Conservation (phyloP, 2,113 vertebrate genomes). For the Pogonocichla stellata region DNA sequence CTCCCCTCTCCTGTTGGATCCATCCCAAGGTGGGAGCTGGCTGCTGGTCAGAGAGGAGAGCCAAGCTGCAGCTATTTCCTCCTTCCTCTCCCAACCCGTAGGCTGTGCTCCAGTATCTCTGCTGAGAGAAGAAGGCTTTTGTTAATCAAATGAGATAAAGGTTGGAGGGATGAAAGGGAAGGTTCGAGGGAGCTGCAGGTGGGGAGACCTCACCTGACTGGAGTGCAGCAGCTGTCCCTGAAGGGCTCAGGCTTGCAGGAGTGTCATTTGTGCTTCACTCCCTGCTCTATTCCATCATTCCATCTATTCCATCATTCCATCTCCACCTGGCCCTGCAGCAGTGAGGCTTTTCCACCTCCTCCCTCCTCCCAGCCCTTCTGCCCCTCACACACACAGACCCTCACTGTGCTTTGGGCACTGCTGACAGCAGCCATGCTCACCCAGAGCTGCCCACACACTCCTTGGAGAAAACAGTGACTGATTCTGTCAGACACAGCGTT, state of each 20-base stretch:
- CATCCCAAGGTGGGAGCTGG: conserved; percentile 32
- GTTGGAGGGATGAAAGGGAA: not conserved
- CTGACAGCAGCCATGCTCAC: not conserved
- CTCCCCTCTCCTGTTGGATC: not conserved
- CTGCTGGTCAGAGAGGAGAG: conserved; percentile 4
- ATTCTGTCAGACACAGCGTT: not conserved
- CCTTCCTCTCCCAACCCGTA: not conserved
- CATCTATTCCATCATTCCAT: not conserved
- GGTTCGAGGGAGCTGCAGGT: not conserved
- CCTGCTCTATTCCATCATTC: not conserved
- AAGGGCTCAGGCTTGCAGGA: not conserved
- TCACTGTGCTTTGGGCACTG: not conserved
- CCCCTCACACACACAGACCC: not conserved
- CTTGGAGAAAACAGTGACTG: accelerated
- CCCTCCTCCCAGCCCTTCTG: not conserved
- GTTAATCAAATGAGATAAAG: not conserved
- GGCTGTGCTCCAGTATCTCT: conserved; percentile 38
- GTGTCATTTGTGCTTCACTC: not conserved
- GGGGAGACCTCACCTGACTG: not conserved
- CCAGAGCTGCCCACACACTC: not conserved
- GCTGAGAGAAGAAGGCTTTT: not conserved
- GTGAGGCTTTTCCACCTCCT: not conserved
- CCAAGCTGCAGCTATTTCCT: conserved; percentile 40
- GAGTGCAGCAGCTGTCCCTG: not conserved
- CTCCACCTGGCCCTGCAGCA: not conserved